phyloP scores from a whole-genome alignment of 2,113 vertebrate species.

The Cinclus mexicanus region DNA sequence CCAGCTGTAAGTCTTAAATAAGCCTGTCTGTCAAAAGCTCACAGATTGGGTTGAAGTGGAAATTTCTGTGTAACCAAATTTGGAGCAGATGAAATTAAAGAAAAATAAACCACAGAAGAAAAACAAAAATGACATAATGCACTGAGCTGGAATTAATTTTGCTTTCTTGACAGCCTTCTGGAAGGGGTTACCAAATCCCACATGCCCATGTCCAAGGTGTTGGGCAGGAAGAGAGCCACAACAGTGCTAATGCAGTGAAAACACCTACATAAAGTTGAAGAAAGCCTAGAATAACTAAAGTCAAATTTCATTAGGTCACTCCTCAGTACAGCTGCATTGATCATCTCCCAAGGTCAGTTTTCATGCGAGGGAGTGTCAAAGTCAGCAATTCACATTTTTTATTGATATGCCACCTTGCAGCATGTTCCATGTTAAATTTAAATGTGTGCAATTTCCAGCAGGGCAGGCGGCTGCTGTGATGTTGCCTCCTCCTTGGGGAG shows the following conservation, averaged over 20 bases:
- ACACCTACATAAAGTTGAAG: background rate
- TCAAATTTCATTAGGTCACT: background rate
- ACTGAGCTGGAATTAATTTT: background rate
- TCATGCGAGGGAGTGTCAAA: background rate
- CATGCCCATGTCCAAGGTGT: background rate
- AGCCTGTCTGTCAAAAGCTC: background rate
- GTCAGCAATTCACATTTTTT: background rate
- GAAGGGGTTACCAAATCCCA: background rate
- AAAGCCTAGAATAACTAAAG: background rate
- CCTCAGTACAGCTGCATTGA: background rate
- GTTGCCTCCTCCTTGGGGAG: fast-evolving
- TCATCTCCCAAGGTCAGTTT: conserved; percentile 2
- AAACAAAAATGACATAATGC: background rate
- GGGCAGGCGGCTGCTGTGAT: background rate
- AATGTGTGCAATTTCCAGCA: background rate
- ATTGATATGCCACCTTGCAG: background rate
- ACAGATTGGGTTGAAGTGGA: background rate
- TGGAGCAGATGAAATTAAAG: conserved; percentile 21
- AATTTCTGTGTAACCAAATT: background rate
- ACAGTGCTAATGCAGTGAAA: background rate
- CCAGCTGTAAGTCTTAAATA: conserved; percentile 25
- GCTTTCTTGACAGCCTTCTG: background rate
- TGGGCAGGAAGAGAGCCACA: background rate
- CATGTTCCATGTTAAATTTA: background rate
- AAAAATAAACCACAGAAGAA: conserved; percentile 39